Percentiles rank a stretch among this genome's conserved stretches.
Evolutionary conservation across 2,888 invertebrate species (phyloP).

Genomic region (Nemurella pictetii): DNA sequence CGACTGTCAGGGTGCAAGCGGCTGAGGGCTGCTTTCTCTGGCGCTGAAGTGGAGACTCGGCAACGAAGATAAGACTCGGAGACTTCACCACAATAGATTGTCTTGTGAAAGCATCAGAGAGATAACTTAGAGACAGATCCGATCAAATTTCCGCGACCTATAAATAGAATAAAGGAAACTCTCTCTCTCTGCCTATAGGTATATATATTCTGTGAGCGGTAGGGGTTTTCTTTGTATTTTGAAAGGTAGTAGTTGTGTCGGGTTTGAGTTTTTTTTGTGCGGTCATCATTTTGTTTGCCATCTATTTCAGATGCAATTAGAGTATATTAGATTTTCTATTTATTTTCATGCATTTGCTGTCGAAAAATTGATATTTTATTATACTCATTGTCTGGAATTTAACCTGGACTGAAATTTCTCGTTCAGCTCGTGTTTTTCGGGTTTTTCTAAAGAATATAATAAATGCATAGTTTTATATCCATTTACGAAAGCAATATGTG

Average conservation of each 20-base stretch:
- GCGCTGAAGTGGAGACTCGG: background rate
- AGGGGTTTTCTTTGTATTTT: background rate
- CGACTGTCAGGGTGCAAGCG: background rate
- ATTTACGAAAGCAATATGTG: too few species aligned
- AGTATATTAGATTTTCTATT: too few species aligned
- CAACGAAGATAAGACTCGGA: background rate
- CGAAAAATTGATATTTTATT: too few species aligned
- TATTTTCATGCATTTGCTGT: too few species aligned
- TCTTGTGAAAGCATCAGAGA: background rate
- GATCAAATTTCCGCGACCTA: background rate
- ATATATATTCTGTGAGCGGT: too few species aligned
- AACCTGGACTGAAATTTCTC: too few species aligned
- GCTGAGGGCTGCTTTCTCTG: too few species aligned
- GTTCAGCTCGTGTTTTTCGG: too few species aligned
- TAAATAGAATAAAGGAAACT: background rate
- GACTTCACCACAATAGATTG: background rate
- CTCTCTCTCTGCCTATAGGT: background rate
- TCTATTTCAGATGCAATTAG: too few species aligned
- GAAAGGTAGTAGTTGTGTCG: background rate
- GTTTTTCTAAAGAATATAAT: too few species aligned
- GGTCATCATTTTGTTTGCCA: background rate
- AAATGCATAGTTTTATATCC: too few species aligned
- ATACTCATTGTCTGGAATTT: too few species aligned
- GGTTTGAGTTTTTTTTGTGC: background rate
- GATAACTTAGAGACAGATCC: background rate